Evolutionary conservation across 2,113 vertebrate species (phyloP).

Genomic region (Falcunculus frontatus): DNA sequence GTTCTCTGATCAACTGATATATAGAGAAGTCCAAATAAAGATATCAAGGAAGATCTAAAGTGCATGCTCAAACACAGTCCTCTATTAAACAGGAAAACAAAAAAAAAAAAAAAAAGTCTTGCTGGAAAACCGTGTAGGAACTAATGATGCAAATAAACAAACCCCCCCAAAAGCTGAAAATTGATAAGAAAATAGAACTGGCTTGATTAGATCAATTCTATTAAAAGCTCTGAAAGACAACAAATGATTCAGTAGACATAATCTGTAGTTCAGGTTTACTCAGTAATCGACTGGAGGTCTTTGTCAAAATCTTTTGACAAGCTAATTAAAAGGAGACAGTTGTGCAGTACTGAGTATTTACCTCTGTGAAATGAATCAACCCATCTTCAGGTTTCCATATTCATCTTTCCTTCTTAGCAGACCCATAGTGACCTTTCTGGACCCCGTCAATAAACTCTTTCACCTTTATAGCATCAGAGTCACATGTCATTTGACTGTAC

Average conservation of each 20-base stretch:
- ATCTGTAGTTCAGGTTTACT: slow-evolving; percentile 67
- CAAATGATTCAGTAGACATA: slow-evolving; percentile 64
- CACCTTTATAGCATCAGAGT: background rate
- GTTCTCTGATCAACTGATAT: background rate
- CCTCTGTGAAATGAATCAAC: slow-evolving; percentile 70
- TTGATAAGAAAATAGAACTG: slow-evolving; percentile 60
- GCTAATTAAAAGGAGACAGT: slow-evolving; percentile 74
- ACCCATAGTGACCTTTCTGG: slow-evolving; percentile 64
- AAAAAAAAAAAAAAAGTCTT: background rate
- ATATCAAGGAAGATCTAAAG: slow-evolving; percentile 24
- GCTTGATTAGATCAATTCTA: slow-evolving; percentile 71
- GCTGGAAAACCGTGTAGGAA: slow-evolving; percentile 5
- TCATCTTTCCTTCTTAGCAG: slow-evolving; percentile 42
- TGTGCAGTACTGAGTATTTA: slow-evolving; percentile 68
- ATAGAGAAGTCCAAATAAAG: slow-evolving; percentile 11
- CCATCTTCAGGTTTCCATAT: slow-evolving; percentile 51
- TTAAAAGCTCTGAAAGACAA: slow-evolving; percentile 67
- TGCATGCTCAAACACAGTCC: background rate
- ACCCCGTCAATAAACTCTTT: slow-evolving; percentile 29
- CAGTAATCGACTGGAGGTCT: slow-evolving; percentile 70
- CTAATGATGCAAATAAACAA: slow-evolving; percentile 41
- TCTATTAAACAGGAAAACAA: background rate
- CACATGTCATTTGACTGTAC: background rate
- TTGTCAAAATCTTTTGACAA: slow-evolving; percentile 79
- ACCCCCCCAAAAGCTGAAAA: background rate